These are phyloP conservation scores for Caradrina kadenii DNA, from an alignment of 2,888 invertebrate species.

Conservation along the genomic window DNA sequence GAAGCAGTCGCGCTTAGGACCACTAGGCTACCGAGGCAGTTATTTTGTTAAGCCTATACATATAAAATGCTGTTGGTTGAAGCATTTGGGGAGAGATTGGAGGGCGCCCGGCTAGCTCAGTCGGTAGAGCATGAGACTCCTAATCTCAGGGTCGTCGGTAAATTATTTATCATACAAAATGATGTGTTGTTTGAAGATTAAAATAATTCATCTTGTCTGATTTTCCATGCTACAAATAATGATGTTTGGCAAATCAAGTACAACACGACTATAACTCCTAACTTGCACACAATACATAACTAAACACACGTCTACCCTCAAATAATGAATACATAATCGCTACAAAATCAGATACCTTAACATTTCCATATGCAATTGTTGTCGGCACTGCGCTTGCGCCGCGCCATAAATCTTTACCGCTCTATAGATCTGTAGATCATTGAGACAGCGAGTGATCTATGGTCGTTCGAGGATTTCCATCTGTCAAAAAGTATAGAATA, in stretches of 20 bases:
- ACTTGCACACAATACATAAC: no score
- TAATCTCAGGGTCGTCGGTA: constrained; percentile 92
- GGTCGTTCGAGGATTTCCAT: constrained; percentile 66
- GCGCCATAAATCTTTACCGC: constrained; percentile 64
- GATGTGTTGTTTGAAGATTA: no score
- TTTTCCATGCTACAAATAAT: no score
- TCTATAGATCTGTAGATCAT: constrained; percentile 71
- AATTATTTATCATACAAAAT: no score
- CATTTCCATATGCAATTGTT: constrained; percentile 63
- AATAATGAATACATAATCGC: constrained; percentile 51
- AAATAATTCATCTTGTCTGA: no score
- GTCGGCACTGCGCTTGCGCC: constrained; percentile 51
- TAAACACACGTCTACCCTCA: constrained; percentile 37
- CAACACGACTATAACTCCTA: no score
- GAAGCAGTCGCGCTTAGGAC: no score
- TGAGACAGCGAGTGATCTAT: constrained; percentile 70
- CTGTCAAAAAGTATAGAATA: constrained; percentile 63
- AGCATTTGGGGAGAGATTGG: no score
- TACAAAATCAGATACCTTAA: constrained; percentile 46
- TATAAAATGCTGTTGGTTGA: no score
- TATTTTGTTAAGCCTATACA: no score
- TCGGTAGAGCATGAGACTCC: constrained; percentile 92
- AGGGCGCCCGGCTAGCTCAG: constrained; percentile 91
- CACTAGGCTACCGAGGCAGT: no score
- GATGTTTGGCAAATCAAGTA: no score